Conservation (phyloP, 2,888 invertebrate genomes). For the Electrophaes corylata region DNA sequence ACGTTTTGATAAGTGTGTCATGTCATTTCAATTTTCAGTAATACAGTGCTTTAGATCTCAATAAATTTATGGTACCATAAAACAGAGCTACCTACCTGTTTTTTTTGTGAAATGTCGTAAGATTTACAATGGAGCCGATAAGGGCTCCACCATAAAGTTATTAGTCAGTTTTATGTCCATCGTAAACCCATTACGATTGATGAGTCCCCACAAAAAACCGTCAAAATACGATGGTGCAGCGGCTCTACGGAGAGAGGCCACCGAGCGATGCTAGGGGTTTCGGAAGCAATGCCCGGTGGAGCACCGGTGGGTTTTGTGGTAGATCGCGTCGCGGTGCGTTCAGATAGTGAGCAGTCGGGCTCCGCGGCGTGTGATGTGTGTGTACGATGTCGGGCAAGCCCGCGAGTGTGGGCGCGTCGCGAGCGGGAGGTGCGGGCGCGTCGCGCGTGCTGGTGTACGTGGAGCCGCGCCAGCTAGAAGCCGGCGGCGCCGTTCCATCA, state of each 20-base stretch:
- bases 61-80: constrained; percentile 50
- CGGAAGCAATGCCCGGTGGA: constrained; percentile 73
- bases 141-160: constrained; percentile 81
- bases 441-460: constrained; percentile 83
- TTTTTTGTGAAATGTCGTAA: constrained; percentile 59
- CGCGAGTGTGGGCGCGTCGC: constrained; percentile 87
- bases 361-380: constrained; percentile 87
- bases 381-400: constrained; percentile 91
- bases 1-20: constrained; percentile 63
- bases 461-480: constrained; percentile 81
- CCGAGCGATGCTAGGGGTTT: constrained; percentile 72
- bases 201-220: constrained; percentile 63
- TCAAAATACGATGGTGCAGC: constrained; percentile 72
- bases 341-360: constrained; percentile 75
- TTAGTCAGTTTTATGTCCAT: constrained; percentile 59
- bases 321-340: constrained; percentile 65
- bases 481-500: constrained; percentile 74
- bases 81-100: constrained; percentile 61
- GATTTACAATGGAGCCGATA: constrained; percentile 78
- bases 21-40: constrained; percentile 63
- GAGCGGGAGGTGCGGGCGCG: constrained; percentile 78
- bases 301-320: constrained; percentile 54
- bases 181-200: constrained; percentile 74
- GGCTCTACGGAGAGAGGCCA: constrained; percentile 59
- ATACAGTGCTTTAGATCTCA: constrained; percentile 45